Percentiles rank a stretch among this genome's conserved stretches.
These are phyloP conservation scores for Cryptotermes secundus DNA, from an alignment of 1,140 invertebrate genomes.

Conservation along the genomic window DNA sequence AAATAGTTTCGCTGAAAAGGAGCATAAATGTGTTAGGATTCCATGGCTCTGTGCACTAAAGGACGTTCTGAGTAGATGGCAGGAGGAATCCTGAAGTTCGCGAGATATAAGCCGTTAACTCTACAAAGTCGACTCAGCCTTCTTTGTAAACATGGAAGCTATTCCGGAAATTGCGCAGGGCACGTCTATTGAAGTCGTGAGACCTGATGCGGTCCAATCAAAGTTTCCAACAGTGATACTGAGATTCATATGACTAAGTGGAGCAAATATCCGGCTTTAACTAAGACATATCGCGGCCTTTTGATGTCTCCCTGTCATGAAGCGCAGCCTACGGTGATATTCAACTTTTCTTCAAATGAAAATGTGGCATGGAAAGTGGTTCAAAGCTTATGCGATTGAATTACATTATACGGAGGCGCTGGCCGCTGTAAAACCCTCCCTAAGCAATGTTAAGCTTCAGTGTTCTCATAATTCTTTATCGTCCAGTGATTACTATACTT, in stretches of 20 bases:
- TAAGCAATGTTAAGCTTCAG: too few species aligned
- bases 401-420: too few species aligned
- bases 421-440: too few species aligned
- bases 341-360: background rate
- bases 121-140: background rate
- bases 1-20: too few species aligned
- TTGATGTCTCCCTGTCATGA: background rate
- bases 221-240: background rate
- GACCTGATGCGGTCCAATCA: background rate
- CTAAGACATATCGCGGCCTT: background rate
- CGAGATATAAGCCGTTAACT: background rate
- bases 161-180: background rate
- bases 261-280: background rate
- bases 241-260: background rate
- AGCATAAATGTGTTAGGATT: background rate
- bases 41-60: background rate
- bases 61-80: background rate
- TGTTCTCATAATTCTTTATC: too few species aligned
- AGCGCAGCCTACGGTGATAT: background rate
- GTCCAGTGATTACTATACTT: too few species aligned
- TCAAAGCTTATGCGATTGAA: background rate
- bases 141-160: slow-evolving; percentile 8
- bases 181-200: background rate
- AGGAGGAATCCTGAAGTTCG: background rate
- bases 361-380: background rate